Base-by-base conservation (phyloP, 2,888 invertebrate species). In the Lacanobia oleracea region DNA sequence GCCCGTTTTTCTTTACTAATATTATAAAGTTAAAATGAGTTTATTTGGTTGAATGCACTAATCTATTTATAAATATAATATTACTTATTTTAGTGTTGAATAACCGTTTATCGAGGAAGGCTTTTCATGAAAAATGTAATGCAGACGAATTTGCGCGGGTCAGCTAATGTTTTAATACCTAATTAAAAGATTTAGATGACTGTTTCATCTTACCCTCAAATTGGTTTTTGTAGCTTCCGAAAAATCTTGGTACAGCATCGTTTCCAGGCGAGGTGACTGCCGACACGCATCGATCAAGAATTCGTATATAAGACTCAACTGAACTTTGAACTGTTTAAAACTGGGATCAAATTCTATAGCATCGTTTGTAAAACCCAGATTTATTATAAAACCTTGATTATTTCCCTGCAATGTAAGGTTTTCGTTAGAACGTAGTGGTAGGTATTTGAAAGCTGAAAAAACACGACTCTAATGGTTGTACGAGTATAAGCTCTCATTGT, bases 211-310 rank as follows among this genome's bases (percentile, higher is more conserved):
- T 90, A 94, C 95, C 92, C 88, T 92, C 23, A 95, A 84, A 4
- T 87, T 91, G 50, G 73, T 43, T 75, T 86, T 88, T 21, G 87
- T 76, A 21, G 88, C 86, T 18, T 81, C 81, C 37, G 94, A 87
- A 82, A 91, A 97, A 91, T 98, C 98, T 82, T 97, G 96, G 91
- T 98, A 98, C 59, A 98, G 93, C 86, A 98, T 97, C 1, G 97
- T 97, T 93, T 99, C 99, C 56, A 99, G 96, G 68, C 98, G 96
- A 1, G 98, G 98, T 66, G 98, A 96, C 50, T 96, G 96, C 78
- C 96, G 95, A 45, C 98, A 97, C 0, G 98, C 97, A 75, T 97
- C 96, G 16, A 98, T 97, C 83, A 99, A 97, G n/a, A 97, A 96
- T 82, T 98, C 98, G 79, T 98, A 97, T 27, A 98, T 94, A 61